A percentile compares a stretch with the other conserved stretches of the same genome.
These are phyloP conservation scores for Cardiocondyla obscurior DNA, from an alignment of 1,140 invertebrate genomes.

Conservation along the genomic window DNA sequence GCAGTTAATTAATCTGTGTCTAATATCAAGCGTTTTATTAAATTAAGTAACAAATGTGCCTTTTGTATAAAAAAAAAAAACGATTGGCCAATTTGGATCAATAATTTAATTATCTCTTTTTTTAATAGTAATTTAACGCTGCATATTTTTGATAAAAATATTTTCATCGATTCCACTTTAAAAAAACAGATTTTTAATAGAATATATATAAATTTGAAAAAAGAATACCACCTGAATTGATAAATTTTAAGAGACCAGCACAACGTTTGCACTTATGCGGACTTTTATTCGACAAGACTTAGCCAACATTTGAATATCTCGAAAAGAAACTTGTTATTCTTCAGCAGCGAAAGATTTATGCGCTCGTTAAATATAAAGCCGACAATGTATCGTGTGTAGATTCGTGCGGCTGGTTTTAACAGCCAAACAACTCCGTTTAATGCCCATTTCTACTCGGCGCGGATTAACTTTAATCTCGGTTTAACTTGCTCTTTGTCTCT, in stretches of 20 bases:
- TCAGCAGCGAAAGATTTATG: not conserved
- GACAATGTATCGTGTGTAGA: not conserved
- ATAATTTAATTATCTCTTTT: slow-evolving; percentile 14
- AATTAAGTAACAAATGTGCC: not conserved
- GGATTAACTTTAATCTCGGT: too few species aligned
- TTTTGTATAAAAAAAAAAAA: not conserved
- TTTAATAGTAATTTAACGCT: not conserved
- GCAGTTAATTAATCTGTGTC: not conserved
- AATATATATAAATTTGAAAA: not conserved
- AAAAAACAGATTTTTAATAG: not conserved
- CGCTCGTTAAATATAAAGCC: not conserved
- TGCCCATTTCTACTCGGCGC: too few species aligned
- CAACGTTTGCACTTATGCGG: not conserved
- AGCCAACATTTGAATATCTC: not conserved
- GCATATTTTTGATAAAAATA: not conserved
- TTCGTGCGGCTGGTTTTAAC: not conserved
- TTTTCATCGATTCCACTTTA: not conserved
- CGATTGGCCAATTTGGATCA: not conserved
- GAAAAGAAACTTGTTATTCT: not conserved
- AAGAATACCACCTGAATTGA: not conserved
- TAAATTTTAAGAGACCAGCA: not conserved
- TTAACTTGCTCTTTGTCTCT: too few species aligned
- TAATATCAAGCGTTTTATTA: not conserved
- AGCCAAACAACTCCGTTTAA: not conserved
- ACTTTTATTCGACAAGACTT: not conserved